Evolutionary conservation across 2,113 vertebrate genomes (phyloP).

Genomic region (Pygoscelis adeliae): DNA sequence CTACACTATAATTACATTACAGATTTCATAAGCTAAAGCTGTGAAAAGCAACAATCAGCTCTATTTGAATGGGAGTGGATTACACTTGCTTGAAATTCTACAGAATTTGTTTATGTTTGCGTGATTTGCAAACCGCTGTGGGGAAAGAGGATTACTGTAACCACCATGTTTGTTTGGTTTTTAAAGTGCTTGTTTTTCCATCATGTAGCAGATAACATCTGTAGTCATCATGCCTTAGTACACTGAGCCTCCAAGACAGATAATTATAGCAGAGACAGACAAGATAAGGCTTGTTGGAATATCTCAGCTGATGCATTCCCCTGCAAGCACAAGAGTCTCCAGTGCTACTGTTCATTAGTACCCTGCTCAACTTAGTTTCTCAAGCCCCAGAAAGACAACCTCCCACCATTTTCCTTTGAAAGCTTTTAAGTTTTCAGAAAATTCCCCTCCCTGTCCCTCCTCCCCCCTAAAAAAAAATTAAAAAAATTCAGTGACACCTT

Average conservation of each 20-base stretch:
- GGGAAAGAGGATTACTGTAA: background rate
- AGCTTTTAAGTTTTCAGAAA: background rate
- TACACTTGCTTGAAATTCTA: background rate
- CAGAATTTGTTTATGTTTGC: constrained; percentile 11
- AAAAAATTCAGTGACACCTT: background rate
- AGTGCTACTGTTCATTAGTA: background rate
- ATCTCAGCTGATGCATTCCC: background rate
- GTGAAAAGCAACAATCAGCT: background rate
- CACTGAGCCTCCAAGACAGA: background rate
- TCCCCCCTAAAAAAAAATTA: background rate
- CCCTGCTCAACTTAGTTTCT: background rate
- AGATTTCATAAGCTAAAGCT: background rate
- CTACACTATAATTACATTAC: constrained; percentile 27
- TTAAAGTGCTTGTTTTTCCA: constrained; percentile 24
- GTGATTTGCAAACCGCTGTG: background rate
- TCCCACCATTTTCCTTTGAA: background rate
- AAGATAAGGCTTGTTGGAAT: background rate
- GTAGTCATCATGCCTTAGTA: background rate
- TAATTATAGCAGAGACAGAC: background rate
- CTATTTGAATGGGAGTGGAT: constrained; percentile 5
- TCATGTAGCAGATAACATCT: background rate
- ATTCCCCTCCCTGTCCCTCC: background rate
- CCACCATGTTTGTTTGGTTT: background rate
- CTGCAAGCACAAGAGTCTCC: background rate
- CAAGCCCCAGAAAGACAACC: background rate